Evolutionary conservation across 2,888 invertebrate genomes (phyloP).

Genomic region (Drosophila merina): DNA sequence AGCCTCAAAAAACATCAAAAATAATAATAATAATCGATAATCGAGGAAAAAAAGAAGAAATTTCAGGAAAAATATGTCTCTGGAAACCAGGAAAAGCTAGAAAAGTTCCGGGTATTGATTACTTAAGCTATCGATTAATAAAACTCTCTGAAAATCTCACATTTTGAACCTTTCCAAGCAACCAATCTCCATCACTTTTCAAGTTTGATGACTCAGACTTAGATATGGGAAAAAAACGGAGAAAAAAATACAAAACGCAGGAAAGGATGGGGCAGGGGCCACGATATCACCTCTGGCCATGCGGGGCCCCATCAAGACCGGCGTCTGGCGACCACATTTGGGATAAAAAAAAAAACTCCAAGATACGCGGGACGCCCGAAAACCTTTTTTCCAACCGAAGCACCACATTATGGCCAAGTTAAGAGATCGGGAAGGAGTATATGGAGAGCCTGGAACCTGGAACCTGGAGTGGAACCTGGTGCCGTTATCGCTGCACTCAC

Average conservation of each 20-base stretch:
- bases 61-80: background rate
- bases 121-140: no score
- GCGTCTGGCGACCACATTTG: constrained; percentile 64
- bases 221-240: constrained; percentile 14
- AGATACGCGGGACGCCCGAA: constrained; percentile 62
- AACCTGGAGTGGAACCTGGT: background rate
- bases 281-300: constrained; percentile 35
- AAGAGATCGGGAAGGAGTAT: constrained; percentile 13
- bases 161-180: background rate
- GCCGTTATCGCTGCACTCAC: constrained; percentile 76
- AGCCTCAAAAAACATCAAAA: constrained; percentile 6
- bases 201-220: constrained; percentile 32
- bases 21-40: constrained; percentile 33
- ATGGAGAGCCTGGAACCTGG: background rate
- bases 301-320: constrained; percentile 31
- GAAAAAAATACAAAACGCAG: constrained; percentile 22
- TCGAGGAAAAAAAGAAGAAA: background rate
- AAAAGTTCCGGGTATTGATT: no score
- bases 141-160: no score
- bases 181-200: constrained; percentile 4
- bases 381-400: constrained; percentile 30
- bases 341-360: constrained; percentile 67
- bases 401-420: constrained; percentile 44
- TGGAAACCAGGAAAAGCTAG: no score
- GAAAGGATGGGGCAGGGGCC: constrained; percentile 38